Base-by-base conservation (phyloP, 2,888 invertebrate genomes). In the Julus scandinavius region DNA sequence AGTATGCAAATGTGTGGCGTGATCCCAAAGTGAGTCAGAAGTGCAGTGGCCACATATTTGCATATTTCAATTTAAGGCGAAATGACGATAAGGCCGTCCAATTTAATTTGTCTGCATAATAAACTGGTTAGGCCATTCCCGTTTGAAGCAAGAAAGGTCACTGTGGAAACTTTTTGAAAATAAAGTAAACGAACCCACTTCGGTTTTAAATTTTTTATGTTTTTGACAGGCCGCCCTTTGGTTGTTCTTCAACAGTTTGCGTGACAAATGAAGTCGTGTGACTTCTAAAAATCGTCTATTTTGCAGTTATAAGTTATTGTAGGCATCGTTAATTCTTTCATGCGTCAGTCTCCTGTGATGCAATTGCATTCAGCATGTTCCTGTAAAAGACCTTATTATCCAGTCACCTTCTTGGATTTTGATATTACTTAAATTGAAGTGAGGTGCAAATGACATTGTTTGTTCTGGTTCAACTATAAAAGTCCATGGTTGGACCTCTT, bases 391-490 rank as follows among this genome's bases (percentile, higher is more conserved):
- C 72, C 72, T 72, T 72, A 72, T 72, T 72, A 72, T 72, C 72
- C 72, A 72, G 72, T 72, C 72, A 72, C 72, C 29, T 29, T 72
- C 29, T 72, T 29, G 72, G 72, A 72, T 72, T 72, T 29, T 72
- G 72, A 72, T 29, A 72, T 72, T 72, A 72, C 15, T 29, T 72
- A 72, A 72, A 72, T 72, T 20, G 72, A 29, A 72, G 20, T 11
- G 72, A 72, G 72, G 72, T 72, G 72, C 72, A 72, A 72, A 72
- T 72, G 72, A 72, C 72, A 72, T 72, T 72, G 72, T 72, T 72
- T 72, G 9, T 29, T 72, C 72, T 72, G 72, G 72, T 4, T 29
- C 17, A 29, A 63, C 20, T 72, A 72, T 72, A 72, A 72, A 72
- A 29, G 72, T 72, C 9, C 72, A 72, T 2, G 7, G 72, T 29